Evolutionary conservation across 2,888 invertebrate genomes (phyloP).

Genomic region (Dioctria rufipes): DNA sequence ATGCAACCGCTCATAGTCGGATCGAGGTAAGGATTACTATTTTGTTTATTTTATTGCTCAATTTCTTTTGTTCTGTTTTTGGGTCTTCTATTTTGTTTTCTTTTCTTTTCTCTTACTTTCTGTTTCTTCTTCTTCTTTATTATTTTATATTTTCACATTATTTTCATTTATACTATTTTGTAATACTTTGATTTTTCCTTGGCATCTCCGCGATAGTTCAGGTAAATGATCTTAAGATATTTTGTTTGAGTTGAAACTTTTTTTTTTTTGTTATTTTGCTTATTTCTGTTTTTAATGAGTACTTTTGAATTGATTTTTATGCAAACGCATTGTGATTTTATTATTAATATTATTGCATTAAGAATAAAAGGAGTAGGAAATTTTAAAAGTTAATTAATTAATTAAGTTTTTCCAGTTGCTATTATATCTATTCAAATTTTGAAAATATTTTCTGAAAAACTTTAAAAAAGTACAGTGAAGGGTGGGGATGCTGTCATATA

Average conservation of each 20-base stretch:
- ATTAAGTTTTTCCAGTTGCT: too few species aligned
- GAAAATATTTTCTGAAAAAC: too few species aligned
- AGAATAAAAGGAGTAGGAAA: too few species aligned
- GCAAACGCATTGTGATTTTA: slow-evolving; percentile 6
- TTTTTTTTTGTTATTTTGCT: not conserved
- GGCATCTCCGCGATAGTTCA: slow-evolving; percentile 33
- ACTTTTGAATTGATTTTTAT: slow-evolving; percentile 16
- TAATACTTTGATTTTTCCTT: not conserved
- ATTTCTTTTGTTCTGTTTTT: slow-evolving; percentile 1
- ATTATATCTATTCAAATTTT: too few species aligned
- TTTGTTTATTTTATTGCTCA: slow-evolving; percentile 36
- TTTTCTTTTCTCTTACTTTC: slow-evolving; percentile 9
- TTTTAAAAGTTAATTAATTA: too few species aligned
- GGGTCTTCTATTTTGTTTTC: slow-evolving; percentile 20
- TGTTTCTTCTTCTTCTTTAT: slow-evolving; percentile 21
- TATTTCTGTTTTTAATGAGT: not conserved
- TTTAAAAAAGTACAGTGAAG: too few species aligned
- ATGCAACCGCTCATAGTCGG: slow-evolving; percentile 68
- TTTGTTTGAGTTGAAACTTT: not conserved
- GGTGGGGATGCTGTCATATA: too few species aligned
- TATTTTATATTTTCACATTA: slow-evolving; percentile 9
- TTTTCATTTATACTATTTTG: slow-evolving; percentile 11
- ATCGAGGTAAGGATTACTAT: slow-evolving; percentile 68
- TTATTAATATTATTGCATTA: not conserved
- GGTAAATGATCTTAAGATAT: slow-evolving; percentile 44